Percentiles rank a stretch among this genome's conserved stretches.
These are phyloP conservation scores for Leptogaster cylindrica DNA, from an alignment of 2,888 invertebrate species.

Conservation along the genomic window DNA sequence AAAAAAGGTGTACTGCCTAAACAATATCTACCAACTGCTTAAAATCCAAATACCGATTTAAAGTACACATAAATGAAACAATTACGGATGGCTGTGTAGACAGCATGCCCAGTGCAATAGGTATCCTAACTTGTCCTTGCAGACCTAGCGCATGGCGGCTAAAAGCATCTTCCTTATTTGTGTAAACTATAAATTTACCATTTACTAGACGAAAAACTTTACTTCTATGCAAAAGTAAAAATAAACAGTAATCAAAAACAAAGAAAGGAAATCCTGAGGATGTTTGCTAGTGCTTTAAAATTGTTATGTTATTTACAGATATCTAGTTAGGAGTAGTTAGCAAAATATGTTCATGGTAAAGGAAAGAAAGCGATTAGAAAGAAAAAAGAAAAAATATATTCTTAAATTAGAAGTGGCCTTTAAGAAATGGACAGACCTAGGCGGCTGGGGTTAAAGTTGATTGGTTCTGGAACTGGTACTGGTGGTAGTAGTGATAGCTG, in stretches of 20 bases:
- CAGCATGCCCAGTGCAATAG: too few species aligned
- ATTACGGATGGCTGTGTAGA: too few species aligned
- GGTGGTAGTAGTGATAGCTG: constrained; percentile 31
- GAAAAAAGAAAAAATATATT: constrained; percentile 18
- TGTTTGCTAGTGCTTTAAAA: constrained; percentile 30
- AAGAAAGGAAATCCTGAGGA: constrained; percentile 1
- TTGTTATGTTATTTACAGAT: constrained; percentile 23
- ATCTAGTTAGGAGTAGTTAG: constrained; percentile 24
- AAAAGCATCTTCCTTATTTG: too few species aligned
- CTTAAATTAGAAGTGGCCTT: constrained; percentile 32
- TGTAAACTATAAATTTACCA: too few species aligned
- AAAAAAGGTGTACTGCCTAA: too few species aligned
- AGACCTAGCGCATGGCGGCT: too few species aligned
- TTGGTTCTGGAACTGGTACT: constrained; percentile 29
- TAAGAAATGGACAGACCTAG: constrained; percentile 34
- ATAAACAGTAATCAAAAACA: not conserved
- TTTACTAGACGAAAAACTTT: too few species aligned
- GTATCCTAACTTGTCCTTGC: too few species aligned
- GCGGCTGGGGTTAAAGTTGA: constrained; percentile 34
- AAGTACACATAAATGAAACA: too few species aligned
- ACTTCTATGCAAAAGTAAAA: constrained; percentile 28
- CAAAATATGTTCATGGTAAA: constrained; percentile 22
- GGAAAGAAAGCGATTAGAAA: constrained; percentile 25
- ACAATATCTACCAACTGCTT: too few species aligned
- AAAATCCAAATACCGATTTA: too few species aligned